Conservation (phyloP, 2,113 vertebrate species). For the Stigmatopora nigra region DNA sequence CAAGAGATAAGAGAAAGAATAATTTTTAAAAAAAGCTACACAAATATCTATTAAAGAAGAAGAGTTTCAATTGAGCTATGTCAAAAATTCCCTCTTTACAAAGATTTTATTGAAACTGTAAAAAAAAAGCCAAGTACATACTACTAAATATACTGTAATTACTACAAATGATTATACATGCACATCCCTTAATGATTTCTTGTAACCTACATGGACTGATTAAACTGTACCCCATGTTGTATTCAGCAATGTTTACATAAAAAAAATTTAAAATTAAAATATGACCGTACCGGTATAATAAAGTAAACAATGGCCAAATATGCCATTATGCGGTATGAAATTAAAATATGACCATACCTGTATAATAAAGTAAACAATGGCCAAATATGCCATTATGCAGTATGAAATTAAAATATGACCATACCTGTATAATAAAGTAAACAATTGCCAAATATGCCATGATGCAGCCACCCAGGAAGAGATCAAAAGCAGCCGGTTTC, state of each 20-base stretch:
- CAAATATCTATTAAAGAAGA: neutral
- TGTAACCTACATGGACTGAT: neutral
- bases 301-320: too few species aligned
- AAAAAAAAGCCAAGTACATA: neutral
- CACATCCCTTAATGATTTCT: neutral
- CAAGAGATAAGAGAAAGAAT: conserved; percentile 22
- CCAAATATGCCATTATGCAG: too few species aligned
- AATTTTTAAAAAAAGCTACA: neutral
- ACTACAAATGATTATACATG: neutral
- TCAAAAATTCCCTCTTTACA: neutral
- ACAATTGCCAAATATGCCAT: conserved; percentile 69
- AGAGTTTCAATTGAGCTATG: neutral
- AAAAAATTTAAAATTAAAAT: neutral
- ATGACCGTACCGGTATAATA: conserved; percentile 56
- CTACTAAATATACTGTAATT: neutral
- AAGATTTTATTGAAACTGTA: neutral
- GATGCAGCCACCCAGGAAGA: conserved; percentile 72
- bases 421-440: conserved; percentile 69
- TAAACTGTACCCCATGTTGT: neutral
- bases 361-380: too few species aligned
- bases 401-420: neutral
- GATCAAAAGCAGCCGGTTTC: conserved; percentile 74
- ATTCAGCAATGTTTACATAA: neutral
- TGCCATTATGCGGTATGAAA: neutral
- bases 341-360: conserved; percentile 43